A percentile compares a stretch with the other conserved stretches of the same genome.
Evolutionary conservation across 2,888 invertebrate species (phyloP).

Genomic region (Thymelicus sylvestris): DNA sequence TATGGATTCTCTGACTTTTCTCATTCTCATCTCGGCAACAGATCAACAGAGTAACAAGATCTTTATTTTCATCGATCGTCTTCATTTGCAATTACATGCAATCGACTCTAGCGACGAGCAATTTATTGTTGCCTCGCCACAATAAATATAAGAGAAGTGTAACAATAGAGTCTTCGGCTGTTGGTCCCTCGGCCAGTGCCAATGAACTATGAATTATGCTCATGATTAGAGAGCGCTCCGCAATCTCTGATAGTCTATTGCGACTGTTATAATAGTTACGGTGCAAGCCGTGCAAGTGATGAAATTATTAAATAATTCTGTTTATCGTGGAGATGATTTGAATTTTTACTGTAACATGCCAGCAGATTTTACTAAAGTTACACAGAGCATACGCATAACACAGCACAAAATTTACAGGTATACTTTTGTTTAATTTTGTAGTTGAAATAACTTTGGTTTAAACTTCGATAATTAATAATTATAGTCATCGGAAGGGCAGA

Average conservation of each 20-base stretch:
- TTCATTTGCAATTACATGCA: constrained; percentile 37
- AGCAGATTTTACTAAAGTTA: too few species aligned
- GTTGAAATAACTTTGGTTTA: too few species aligned
- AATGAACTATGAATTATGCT: constrained; percentile 33
- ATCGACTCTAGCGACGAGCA: constrained; percentile 30
- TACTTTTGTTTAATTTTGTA: too few species aligned
- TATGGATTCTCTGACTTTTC: not conserved
- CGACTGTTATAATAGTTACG: constrained; percentile 28
- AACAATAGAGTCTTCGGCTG: constrained; percentile 34
- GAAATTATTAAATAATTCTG: constrained; percentile 26
- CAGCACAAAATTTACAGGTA: too few species aligned
- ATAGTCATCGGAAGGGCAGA: too few species aligned
- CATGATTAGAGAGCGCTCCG: constrained; percentile 26
- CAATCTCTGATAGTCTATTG: constrained; percentile 23
- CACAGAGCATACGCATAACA: too few species aligned
- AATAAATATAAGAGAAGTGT: constrained; percentile 34
- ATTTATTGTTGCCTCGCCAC: constrained; percentile 31
- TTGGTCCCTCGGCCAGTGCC: constrained; percentile 22
- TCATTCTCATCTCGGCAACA: constrained; percentile 1
- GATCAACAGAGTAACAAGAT: constrained; percentile 7
- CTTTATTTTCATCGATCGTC: constrained; percentile 18
- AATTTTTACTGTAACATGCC: not conserved
- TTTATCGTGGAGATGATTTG: constrained; percentile 4
- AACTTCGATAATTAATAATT: too few species aligned
- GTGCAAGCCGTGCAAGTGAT: constrained; percentile 19